Conservation (phyloP, 2,888 invertebrate species). For the Amaurobius ferox region DNA sequence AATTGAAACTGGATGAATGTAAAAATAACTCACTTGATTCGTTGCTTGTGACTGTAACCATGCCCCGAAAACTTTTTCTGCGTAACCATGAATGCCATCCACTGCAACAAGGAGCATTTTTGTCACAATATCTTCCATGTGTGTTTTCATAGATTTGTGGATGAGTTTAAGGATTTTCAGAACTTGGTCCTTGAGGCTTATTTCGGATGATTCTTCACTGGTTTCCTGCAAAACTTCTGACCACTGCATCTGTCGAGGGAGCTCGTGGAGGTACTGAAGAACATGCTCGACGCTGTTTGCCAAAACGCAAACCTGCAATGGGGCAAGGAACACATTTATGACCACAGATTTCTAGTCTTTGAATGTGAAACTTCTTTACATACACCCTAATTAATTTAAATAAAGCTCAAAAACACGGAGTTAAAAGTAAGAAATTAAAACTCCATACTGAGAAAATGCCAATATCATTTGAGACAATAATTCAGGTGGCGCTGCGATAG, state of each 20-base stretch:
- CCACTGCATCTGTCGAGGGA: slow-evolving; percentile 58
- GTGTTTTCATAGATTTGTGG: slow-evolving; percentile 39
- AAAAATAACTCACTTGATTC: slow-evolving; percentile 24
- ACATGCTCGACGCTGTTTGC: slow-evolving; percentile 58
- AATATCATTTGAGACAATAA: too few species aligned
- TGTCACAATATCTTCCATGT: not conserved
- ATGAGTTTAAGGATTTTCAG: slow-evolving; percentile 44
- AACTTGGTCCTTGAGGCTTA: slow-evolving; percentile 16
- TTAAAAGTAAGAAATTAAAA: too few species aligned
- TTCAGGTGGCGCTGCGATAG: too few species aligned
- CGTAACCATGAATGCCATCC: not conserved
- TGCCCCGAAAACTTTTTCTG: slow-evolving; percentile 25
- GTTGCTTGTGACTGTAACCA: slow-evolving; percentile 36
- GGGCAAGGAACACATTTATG: too few species aligned
- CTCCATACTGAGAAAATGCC: too few species aligned
- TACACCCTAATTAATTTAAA: too few species aligned
- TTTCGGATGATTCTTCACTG: not conserved
- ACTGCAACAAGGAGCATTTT: not conserved
- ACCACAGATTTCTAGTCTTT: not conserved
- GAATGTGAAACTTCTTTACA: too few species aligned
- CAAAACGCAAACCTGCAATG: slow-evolving; percentile 28
- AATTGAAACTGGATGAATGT: too few species aligned
- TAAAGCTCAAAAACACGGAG: too few species aligned
- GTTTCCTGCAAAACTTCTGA: not conserved
- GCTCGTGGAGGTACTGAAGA: slow-evolving; percentile 21